Base-by-base conservation (phyloP, 2,888 invertebrate species). In the Epinotia ramella region DNA sequence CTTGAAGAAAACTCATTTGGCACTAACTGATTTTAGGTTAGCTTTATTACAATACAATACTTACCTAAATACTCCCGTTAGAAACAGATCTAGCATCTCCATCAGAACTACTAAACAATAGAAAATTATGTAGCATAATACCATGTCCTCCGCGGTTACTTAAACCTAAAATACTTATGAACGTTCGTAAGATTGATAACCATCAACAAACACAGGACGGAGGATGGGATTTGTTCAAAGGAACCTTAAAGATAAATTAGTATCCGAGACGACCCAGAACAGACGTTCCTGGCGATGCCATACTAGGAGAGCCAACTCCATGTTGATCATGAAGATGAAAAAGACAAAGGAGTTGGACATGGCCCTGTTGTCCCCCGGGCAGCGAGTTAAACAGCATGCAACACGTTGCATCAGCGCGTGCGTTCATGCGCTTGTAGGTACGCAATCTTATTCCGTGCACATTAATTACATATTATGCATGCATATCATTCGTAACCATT, bases 21-120 rank as follows among this genome's bases (percentile, higher is more conserved):
- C 49, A 33, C 16, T 40, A 13, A 40, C 53, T 0, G 77, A 77
- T 40, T 77, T 77, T 53, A 60, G 33, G 3, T 46, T 67, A 24
- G 77, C 77, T 6, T 9, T 77, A 3, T 33, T 77, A 73, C n/a
- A n/a, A n/a, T n/a, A n/a, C n/a, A n/a, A n/a, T n/a, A n/a, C n/a
- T n/a, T n/a, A n/a, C 60, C 59, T 67, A 62, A 77, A 73, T 13
- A 77, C 71, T 6, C 73, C 73, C 3, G 40, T 77, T 20, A 68
- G 59, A 20, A 66, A 60, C 56, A 46, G n/a, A 20, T 1, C 46
- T 76, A 40, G 72, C 72, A n/a, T 76, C 67, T 16, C 72, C 72
- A 11, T 33, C 72, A n/a, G 71, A 76, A 56, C 24, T 76, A 6
- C 20, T 73, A 5, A 68, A 73, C 53, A 73, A 56, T 46, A 62